Percentiles rank a stretch among this genome's conserved stretches.
Evolutionary conservation across 2,888 invertebrate genomes (phyloP).

Genomic region (Leptarthrus brevirostris): DNA sequence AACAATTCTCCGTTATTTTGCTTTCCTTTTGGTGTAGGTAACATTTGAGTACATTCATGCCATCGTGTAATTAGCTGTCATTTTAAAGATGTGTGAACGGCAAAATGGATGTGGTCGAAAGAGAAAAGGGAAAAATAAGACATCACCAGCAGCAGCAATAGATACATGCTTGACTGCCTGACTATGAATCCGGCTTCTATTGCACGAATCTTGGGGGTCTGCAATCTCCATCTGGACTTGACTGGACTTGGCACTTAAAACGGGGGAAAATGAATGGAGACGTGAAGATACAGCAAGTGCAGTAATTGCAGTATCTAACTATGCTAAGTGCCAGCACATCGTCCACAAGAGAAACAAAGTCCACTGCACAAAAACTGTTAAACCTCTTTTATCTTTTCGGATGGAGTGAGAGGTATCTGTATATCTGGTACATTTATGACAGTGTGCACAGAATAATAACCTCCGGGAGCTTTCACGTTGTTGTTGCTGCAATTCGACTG

Average conservation of each 20-base stretch:
- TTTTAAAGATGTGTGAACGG: slow-evolving; percentile 5
- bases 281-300: slow-evolving; percentile 16
- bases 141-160: slow-evolving; percentile 9
- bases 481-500: not conserved
- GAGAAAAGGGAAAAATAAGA: slow-evolving; percentile 13
- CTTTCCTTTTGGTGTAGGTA: slow-evolving; percentile 23
- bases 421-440: slow-evolving; percentile 8
- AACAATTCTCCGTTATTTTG: slow-evolving; percentile 39
- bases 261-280: not conserved
- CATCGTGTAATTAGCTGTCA: slow-evolving; percentile 35
- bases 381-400: slow-evolving; percentile 17
- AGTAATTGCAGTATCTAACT: slow-evolving; percentile 22
- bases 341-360: slow-evolving; percentile 1
- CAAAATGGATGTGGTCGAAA: slow-evolving; percentile 2
- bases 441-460: slow-evolving; percentile 16
- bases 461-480: slow-evolving; percentile 14
- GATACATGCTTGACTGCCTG: slow-evolving; percentile 15
- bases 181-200: slow-evolving; percentile 23
- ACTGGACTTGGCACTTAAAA: not conserved
- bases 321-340: slow-evolving; percentile 12
- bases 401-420: slow-evolving; percentile 10
- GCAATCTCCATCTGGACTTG: not conserved
- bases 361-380: not conserved
- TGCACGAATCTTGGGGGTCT: not conserved
- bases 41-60: not conserved